Conservation (phyloP, 1,140 invertebrate species). For the Euborellia annulipes region DNA sequence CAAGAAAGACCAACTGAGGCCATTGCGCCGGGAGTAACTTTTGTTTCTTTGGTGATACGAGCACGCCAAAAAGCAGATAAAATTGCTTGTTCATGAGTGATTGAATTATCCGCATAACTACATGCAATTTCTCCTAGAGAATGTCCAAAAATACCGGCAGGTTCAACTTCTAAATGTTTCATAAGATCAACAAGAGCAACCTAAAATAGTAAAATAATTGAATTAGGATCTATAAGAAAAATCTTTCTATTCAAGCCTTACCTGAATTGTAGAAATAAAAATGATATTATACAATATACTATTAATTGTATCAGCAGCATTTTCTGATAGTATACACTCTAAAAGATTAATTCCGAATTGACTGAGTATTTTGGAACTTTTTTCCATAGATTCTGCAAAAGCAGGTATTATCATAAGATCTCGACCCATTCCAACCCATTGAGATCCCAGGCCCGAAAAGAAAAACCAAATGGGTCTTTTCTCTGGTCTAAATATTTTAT, state of each 20-base stretch:
- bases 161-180: conserved; percentile 28
- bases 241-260: no score
- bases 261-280: no score
- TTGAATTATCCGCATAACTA: conserved; percentile 45
- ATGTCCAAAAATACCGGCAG: conserved; percentile 47
- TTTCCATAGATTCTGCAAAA: conserved; percentile 6
- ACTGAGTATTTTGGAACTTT: no score
- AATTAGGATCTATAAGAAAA: no score
- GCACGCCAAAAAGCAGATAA: conserved; percentile 44
- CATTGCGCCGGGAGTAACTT: conserved; percentile 30
- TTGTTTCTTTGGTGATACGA: conserved; percentile 34
- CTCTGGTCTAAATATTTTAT: conserved; percentile 5
- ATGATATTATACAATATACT: no score
- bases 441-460: conserved; percentile 50
- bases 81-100: conserved; percentile 43
- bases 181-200: conserved; percentile 36
- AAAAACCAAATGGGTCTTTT: conserved; percentile 39
- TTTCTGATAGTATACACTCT: no score
- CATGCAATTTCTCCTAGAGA: conserved; percentile 47
- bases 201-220: no score
- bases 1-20: conserved; percentile 31
- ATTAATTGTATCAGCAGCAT: no score
- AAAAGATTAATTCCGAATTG: no score
- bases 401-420: conserved; percentile 9
- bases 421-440: conserved; percentile 46